Evolutionary conservation across 2,888 invertebrate genomes (phyloP), one percentile per base, ranked within the genome.

Genomic region (Lysandra coridon): DNA sequence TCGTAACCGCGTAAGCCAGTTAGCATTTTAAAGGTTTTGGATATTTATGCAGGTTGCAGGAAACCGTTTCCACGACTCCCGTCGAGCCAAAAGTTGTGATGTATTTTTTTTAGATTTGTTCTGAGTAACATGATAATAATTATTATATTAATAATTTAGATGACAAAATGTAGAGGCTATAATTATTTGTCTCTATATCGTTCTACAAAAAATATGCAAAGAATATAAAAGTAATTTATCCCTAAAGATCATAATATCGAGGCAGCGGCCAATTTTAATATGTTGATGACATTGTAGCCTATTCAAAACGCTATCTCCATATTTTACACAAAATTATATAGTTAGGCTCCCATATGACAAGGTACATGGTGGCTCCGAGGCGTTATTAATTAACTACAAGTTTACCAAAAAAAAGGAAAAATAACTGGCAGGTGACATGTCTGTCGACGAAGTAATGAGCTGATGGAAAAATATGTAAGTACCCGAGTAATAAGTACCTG

Each of bases 371-470:
- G 37, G 69, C 69, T 69, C 3, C 17, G 14, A 33, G 69, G 33
- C 33, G 69, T 69, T 33, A 37, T 69, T 69, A 69, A 69, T 69
- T 69, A 33, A 33, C 69, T 69, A 69, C 69, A 69, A 69, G 69
- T 37, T 69, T 14, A 37, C 33, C 1, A 69, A 33, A 33, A 12
- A 33, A 69, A 69, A 69, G 1, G 37, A 37, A 14, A 64, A 64
- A 49, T 44, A 0, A 64, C 69, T 37, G 69, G 69, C 69, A 69
- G 69, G 69, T 69, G 69, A 69, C 69, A 37, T 69, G 69, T 69
- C 69, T 69, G 69, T 69, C 69, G 33, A 37, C 69, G 69, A 69
- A 69, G 69, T 69, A 69, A 69, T 69, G 69, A 69, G 33, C 33
- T 69, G 69, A 69, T 37, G 69, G 69, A 33, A 14, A 33, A 69